These are phyloP conservation scores for Alfaro cultratus DNA, from an alignment of 2,797 vertebrate genomes.

Conservation along the genomic window DNA sequence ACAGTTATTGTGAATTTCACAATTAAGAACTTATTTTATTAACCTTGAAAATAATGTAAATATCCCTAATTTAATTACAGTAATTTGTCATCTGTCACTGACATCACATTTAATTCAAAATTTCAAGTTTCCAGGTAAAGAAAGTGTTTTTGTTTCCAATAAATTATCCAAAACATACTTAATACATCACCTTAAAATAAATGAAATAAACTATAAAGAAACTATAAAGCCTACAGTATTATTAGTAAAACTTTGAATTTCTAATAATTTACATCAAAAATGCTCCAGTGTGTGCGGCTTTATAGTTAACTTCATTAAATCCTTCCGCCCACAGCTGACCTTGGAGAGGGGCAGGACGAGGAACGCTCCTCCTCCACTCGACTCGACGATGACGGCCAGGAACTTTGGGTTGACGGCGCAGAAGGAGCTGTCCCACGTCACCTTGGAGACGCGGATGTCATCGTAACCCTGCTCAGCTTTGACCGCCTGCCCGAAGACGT, in stretches of 20 bases:
- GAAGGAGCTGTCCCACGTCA: conserved; percentile 99
- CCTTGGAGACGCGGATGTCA: conserved; percentile 98
- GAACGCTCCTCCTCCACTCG: conserved; percentile 94
- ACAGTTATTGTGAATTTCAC: neutral
- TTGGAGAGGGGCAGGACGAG: conserved; percentile 91
- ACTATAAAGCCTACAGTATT: neutral
- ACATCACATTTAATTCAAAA: neutral
- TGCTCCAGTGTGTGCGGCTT: neutral
- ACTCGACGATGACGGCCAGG: conserved; percentile 95
- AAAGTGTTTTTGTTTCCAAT: neutral
- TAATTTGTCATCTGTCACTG: neutral
- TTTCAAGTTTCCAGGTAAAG: neutral
- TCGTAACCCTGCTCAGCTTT: conserved; percentile 96
- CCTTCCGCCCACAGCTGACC: conserved; percentile 75
- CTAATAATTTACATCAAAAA: neutral
- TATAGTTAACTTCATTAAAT: neutral
- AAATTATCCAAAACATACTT: neutral
- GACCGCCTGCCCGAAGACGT: conserved; percentile 94
- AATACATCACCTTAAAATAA: neutral
- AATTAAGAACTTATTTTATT: neutral
- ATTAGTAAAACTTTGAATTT: neutral
- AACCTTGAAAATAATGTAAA: neutral
- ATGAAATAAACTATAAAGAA: neutral
- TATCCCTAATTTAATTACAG: neutral
- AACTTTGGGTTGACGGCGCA: conserved; percentile 98